Conservation (phyloP, 2,797 vertebrate genomes). For the Diglossa cyanea region DNA sequence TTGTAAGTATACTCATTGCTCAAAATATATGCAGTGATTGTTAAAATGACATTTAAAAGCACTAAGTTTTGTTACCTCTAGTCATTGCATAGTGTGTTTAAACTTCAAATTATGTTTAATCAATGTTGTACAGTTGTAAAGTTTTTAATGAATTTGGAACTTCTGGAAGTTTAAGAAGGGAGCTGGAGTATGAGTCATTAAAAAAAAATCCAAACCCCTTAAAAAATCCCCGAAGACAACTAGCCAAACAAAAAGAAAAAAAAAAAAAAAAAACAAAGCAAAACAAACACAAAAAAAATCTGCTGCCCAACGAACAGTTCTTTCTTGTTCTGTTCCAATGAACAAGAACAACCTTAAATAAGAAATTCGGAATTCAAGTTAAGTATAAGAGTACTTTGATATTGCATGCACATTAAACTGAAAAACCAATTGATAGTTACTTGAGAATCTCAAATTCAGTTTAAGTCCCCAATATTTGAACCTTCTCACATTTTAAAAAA, state of each 20-base stretch:
- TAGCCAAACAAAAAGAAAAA: not conserved
- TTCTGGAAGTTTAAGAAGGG: not conserved
- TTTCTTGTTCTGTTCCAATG: not conserved
- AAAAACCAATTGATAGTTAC: not conserved
- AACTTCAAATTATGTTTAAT: not conserved
- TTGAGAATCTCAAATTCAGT: not conserved
- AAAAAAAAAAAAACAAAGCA: accelerated
- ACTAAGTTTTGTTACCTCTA: not conserved
- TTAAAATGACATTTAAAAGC: constrained; percentile 5
- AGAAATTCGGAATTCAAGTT: not conserved
- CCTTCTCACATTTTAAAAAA: not conserved
- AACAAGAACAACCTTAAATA: not conserved
- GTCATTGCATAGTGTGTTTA: not conserved
- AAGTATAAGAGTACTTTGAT: not conserved
- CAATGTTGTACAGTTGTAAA: not conserved
- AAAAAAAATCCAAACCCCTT: not conserved
- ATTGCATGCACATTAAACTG: not conserved
- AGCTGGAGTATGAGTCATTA: not conserved
- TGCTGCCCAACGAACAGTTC: not conserved
- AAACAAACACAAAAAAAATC: not conserved
- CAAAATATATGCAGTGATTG: not conserved
- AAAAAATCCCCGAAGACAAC: not conserved
- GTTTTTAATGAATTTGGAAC: not conserved
- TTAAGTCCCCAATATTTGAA: not conserved
- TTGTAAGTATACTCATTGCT: not conserved